Conservation (phyloP, 2,888 invertebrate genomes). For the Volucella inanis region DNA sequence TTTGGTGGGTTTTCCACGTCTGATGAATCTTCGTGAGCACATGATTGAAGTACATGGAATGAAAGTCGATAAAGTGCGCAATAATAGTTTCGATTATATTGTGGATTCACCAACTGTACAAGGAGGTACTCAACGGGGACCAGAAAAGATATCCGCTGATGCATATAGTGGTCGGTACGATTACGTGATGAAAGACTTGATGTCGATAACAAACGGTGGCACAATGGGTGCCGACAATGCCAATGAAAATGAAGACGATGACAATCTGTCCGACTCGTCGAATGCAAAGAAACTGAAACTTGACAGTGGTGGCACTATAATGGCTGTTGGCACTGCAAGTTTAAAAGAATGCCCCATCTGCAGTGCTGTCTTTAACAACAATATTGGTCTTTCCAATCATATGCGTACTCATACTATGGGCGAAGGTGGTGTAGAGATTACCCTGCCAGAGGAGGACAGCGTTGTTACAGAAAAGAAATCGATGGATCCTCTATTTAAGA, state of each 20-base stretch:
- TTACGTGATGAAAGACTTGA: slow-evolving; percentile 82
- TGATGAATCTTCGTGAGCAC: slow-evolving; percentile 82
- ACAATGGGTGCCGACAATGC: slow-evolving; percentile 78
- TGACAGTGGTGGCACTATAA: slow-evolving; percentile 60
- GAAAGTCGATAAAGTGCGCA: slow-evolving; percentile 79
- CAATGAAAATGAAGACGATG: slow-evolving; percentile 80
- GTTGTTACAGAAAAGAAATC: slow-evolving; percentile 43
- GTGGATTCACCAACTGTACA: slow-evolving; percentile 81
- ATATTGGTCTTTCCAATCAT: slow-evolving; percentile 82
- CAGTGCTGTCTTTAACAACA: slow-evolving; percentile 81
- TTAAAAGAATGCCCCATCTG: slow-evolving; percentile 81
- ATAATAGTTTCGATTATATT: slow-evolving; percentile 81
- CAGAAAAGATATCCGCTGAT: slow-evolving; percentile 75
- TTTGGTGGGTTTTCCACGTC: slow-evolving; percentile 81
- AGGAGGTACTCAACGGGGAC: slow-evolving; percentile 34
- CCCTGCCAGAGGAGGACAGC: slow-evolving; percentile 36
- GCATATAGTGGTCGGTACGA: slow-evolving; percentile 81
- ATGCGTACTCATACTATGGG: slow-evolving; percentile 82
- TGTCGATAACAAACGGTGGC: slow-evolving; percentile 82
- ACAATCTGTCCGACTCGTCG: slow-evolving; percentile 75
- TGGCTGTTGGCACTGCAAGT: slow-evolving; percentile 64
- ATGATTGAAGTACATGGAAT: slow-evolving; percentile 82
- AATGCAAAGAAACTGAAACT: slow-evolving; percentile 79
- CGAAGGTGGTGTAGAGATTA: slow-evolving; percentile 36
- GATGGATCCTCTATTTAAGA: slow-evolving; percentile 77